Evolutionary conservation across 2,113 vertebrate genomes (phyloP).

Genomic region (Uropsilus gracilis): DNA sequence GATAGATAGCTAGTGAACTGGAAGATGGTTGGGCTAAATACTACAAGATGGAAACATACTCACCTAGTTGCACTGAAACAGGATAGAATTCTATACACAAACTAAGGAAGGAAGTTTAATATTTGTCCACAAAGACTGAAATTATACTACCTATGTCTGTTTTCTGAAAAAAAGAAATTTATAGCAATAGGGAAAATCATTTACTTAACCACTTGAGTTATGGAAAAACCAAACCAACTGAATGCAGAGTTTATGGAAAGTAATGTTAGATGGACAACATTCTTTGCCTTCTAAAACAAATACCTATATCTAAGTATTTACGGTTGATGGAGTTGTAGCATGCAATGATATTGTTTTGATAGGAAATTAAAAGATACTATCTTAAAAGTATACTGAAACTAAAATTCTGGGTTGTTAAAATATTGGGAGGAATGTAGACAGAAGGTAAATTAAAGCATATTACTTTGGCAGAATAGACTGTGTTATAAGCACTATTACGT

Average conservation of each 20-base stretch:
- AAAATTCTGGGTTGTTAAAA: not conserved
- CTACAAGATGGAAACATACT: not conserved
- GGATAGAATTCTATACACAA: not conserved
- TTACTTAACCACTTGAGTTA: not conserved
- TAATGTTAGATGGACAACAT: not conserved
- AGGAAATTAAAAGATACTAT: not conserved
- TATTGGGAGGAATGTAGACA: not conserved
- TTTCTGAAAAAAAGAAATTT: not conserved
- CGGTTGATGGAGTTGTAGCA: not conserved
- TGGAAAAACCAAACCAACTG: not conserved
- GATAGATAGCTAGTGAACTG: conserved; percentile 36
- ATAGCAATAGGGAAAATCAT: not conserved
- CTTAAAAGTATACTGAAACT: not conserved
- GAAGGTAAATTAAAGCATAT: not conserved
- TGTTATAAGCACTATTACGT: not conserved
- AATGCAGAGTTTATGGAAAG: not conserved
- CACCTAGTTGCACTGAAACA: not conserved
- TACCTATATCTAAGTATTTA: not conserved
- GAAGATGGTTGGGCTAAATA: not conserved
- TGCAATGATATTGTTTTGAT: not conserved
- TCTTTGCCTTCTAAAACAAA: not conserved
- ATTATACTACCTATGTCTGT: not conserved
- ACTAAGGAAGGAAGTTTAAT: not conserved
- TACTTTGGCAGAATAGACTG: not conserved
- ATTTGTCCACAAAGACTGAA: not conserved